Conservation (phyloP, 2,113 vertebrate species). For the Jacana jacana region DNA sequence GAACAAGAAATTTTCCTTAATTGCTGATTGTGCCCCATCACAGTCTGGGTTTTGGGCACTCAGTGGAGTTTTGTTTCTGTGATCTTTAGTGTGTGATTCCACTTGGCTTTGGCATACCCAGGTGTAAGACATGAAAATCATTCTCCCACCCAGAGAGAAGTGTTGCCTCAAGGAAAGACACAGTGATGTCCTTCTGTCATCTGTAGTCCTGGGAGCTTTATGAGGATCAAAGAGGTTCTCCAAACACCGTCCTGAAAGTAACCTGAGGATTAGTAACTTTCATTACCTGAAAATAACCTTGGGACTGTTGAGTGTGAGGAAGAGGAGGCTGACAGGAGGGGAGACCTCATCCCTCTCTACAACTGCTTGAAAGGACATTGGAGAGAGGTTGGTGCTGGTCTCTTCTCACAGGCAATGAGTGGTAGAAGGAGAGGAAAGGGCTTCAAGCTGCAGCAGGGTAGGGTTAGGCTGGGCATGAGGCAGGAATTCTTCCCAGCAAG, state of each 20-base stretch:
- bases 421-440: too few relatives aligned
- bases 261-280: too few relatives aligned
- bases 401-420: too few relatives aligned
- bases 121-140: fast-evolving
- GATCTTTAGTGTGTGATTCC: neutral
- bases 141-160: neutral
- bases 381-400: too few relatives aligned
- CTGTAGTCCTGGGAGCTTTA: neutral
- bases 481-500: too few relatives aligned
- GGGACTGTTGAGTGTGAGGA: too few relatives aligned
- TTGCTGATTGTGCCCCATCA: neutral
- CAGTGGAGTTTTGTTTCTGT: neutral
- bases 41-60: neutral
- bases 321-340: too few relatives aligned
- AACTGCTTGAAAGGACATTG: too few relatives aligned
- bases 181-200: neutral
- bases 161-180: neutral
- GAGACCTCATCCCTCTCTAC: too few relatives aligned
- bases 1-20: neutral
- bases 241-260: neutral
- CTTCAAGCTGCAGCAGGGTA: too few relatives aligned
- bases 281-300: too few relatives aligned
- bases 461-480: too few relatives aligned
- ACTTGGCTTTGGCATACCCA: neutral
- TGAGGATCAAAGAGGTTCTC: neutral